phyloP scores from a whole-genome alignment of 2,113 vertebrate genomes.

The Clarias magur region DNA sequence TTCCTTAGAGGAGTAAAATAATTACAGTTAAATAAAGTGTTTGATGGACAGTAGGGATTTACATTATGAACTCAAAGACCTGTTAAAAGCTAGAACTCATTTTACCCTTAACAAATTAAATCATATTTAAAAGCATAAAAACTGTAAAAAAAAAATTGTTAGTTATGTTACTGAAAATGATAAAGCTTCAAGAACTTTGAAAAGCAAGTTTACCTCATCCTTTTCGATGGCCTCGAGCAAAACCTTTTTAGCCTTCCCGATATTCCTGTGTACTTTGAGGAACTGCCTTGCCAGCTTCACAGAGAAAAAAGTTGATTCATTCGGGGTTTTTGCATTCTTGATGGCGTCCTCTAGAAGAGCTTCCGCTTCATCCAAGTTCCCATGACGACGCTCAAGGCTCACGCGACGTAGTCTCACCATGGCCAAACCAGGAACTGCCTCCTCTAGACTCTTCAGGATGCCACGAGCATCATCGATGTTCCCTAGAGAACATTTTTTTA shows the following conservation, averaged over 20 bases:
- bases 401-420: slow-evolving; percentile 94
- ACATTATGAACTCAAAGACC: too few relatives aligned
- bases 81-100: background rate
- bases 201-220: slow-evolving; percentile 80
- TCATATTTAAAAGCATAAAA: background rate
- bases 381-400: slow-evolving; percentile 91
- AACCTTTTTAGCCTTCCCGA: slow-evolving; percentile 88
- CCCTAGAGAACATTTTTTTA: slow-evolving; percentile 65
- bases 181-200: too few relatives aligned
- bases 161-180: background rate
- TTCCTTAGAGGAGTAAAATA: too few relatives aligned
- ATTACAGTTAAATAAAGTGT: too few relatives aligned
- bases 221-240: slow-evolving; percentile 91
- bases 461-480: slow-evolving; percentile 88
- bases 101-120: background rate
- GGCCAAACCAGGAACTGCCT: slow-evolving; percentile 82
- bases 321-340: slow-evolving; percentile 78
- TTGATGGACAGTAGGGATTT: too few relatives aligned
- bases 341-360: slow-evolving; percentile 87
- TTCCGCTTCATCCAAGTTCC: slow-evolving; percentile 90
- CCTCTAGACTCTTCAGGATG: slow-evolving; percentile 87
- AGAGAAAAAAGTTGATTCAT: slow-evolving; percentile 88
- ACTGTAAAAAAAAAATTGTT: background rate
- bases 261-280: slow-evolving; percentile 89
- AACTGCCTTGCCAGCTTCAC: slow-evolving; percentile 90